A percentile compares a stretch with the other conserved stretches of the same genome.
phyloP scores from a whole-genome alignment of 1,140 invertebrate species.

The Brachionus rubens region DNA sequence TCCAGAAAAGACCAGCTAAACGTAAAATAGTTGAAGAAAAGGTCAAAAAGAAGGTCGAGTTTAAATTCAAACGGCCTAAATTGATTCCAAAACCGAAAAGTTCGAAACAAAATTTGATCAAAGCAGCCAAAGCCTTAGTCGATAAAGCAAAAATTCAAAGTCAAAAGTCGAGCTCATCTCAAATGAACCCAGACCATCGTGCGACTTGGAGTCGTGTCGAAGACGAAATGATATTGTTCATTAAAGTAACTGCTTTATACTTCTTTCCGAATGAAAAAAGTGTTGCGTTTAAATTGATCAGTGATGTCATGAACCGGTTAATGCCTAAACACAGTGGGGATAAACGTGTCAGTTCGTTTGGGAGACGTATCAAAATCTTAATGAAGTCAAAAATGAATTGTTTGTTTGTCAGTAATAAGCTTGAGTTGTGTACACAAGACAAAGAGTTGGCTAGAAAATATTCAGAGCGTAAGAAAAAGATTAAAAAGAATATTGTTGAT shows the following conservation, averaged over 20 bases:
- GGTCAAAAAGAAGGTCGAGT: not conserved
- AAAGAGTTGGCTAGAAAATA: constrained; percentile 18
- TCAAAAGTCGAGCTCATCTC: not conserved
- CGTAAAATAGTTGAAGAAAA: not conserved
- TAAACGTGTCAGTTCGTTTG: constrained; percentile 22
- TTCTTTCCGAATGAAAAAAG: constrained; percentile 38
- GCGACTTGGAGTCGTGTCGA: constrained; percentile 14
- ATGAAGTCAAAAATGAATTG: constrained; percentile 41
- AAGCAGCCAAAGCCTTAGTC: constrained; percentile 26
- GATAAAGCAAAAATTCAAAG: constrained; percentile 22
- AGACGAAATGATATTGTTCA: constrained; percentile 26
- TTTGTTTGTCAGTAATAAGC: constrained; percentile 16
- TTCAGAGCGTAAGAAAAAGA: not conserved
- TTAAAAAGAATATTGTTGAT: constrained; percentile 9
- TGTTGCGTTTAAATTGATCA: constrained; percentile 34
- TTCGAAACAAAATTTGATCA: constrained; percentile 21
- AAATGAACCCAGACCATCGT: not conserved
- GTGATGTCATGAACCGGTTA: not conserved
- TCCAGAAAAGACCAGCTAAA: not conserved
- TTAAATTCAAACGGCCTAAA: constrained; percentile 2
- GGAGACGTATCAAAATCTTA: constrained; percentile 35
- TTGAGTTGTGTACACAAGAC: constrained; percentile 17
- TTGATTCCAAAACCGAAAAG: not conserved
- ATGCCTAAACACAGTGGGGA: constrained; percentile 2
- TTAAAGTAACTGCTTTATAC: constrained; percentile 22